A percentile compares a stretch with the other conserved stretches of the same genome.
These are phyloP conservation scores for Tautogolabrus adspersus DNA, from an alignment of 2,113 vertebrate genomes.

Conservation along the genomic window DNA sequence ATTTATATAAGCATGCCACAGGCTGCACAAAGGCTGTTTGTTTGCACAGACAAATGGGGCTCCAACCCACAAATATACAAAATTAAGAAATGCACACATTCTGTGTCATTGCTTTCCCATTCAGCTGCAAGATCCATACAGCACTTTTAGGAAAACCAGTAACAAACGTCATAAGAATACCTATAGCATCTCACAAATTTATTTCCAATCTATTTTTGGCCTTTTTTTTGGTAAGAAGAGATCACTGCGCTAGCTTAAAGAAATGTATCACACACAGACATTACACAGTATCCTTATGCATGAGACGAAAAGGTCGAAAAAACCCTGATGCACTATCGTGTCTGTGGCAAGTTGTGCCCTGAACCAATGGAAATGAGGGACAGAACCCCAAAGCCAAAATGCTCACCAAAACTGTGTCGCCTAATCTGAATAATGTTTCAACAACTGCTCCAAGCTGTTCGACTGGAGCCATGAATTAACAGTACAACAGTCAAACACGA, in stretches of 20 bases:
- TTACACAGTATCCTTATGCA: too few species aligned
- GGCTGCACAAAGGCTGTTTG: conserved; percentile 47
- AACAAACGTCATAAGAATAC: too few species aligned
- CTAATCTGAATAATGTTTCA: neutral
- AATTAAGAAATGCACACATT: neutral
- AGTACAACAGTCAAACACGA: neutral
- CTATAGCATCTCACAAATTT: too few species aligned
- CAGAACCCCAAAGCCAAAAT: neutral
- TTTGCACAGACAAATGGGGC: conserved; percentile 36
- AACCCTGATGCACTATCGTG: too few species aligned
- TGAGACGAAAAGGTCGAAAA: too few species aligned
- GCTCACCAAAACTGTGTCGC: neutral
- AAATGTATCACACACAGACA: too few species aligned
- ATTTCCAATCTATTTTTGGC: too few species aligned
- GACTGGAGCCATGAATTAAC: neutral
- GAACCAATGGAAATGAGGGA: neutral
- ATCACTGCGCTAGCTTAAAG: too few species aligned
- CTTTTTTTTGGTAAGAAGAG: too few species aligned
- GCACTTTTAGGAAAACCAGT: too few species aligned
- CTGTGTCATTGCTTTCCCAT: neutral
- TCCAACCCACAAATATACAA: neutral
- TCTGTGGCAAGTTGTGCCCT: neutral
- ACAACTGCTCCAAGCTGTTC: neutral
- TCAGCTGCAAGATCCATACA: too few species aligned
- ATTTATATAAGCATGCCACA: conserved; percentile 33